These are phyloP conservation scores for Podarcis siculus DNA, from an alignment of 2,797 vertebrate genomes.

Conservation along the genomic window DNA sequence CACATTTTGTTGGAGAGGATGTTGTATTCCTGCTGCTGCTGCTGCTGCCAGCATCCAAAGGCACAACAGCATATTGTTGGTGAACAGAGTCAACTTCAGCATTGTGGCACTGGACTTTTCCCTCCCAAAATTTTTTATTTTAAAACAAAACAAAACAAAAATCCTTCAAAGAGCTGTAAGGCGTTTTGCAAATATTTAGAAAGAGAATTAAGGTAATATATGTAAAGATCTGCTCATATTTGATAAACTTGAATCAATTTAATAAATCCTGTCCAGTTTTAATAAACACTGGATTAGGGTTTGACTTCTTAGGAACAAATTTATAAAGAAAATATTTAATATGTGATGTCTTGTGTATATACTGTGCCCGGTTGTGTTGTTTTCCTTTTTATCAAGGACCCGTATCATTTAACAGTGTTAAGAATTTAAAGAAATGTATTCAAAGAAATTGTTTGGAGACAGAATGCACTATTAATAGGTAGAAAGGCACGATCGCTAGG, in stretches of 20 bases:
- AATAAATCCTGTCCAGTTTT: constrained; percentile 80
- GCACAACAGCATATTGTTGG: constrained; percentile 9
- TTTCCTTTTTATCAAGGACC: constrained; percentile 61
- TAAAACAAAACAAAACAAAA: constrained; percentile 45
- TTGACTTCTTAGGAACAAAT: constrained; percentile 78
- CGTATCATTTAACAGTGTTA: constrained; percentile 57
- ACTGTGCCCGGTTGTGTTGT: constrained; percentile 39
- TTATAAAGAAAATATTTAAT: constrained; percentile 77
- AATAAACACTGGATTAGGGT: constrained; percentile 82
- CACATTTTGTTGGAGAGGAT: background rate
- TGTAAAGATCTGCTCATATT: constrained; percentile 83
- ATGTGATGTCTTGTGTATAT: constrained; percentile 57
- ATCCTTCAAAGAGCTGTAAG: constrained; percentile 77
- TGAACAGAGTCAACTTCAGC: constrained; percentile 28
- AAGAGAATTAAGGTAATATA: constrained; percentile 80
- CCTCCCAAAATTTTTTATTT: constrained; percentile 46
- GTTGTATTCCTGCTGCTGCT: constrained; percentile 28
- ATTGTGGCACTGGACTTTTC: constrained; percentile 38
- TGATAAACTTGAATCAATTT: constrained; percentile 82
- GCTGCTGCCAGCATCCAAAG: constrained; percentile 11
- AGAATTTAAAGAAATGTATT: constrained; percentile 50
- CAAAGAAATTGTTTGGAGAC: constrained; percentile 13
- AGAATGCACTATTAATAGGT: background rate
- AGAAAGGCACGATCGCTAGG: background rate
- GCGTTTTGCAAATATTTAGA: constrained; percentile 83